phyloP scores from a whole-genome alignment of 2,113 vertebrate species.

The Ophthalmolycus amberensis region DNA sequence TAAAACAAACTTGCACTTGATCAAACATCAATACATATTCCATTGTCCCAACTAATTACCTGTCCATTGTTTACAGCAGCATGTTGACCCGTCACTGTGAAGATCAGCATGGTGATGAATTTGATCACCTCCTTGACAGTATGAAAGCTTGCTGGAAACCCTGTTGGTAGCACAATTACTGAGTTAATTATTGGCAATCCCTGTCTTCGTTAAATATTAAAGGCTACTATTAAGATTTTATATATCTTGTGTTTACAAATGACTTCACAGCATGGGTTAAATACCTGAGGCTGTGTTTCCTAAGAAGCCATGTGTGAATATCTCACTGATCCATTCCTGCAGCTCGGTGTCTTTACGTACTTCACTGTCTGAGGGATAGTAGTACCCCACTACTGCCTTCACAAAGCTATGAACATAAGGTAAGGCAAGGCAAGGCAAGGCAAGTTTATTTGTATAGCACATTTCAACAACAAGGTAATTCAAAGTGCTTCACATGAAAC shows the following conservation, averaged over 20 bases:
- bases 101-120: constrained; percentile 80
- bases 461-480: too few species aligned
- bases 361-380: constrained; percentile 60
- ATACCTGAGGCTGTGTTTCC: constrained; percentile 17
- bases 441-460: too few species aligned
- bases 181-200: neutral
- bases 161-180: constrained; percentile 30
- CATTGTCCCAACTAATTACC: constrained; percentile 42
- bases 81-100: constrained; percentile 70
- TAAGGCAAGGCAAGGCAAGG: too few species aligned
- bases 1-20: neutral
- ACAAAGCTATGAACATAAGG: constrained; percentile 85
- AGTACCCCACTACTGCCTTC: constrained; percentile 54
- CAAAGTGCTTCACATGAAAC: too few species aligned
- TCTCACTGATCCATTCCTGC: constrained; percentile 86
- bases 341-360: constrained; percentile 82
- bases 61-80: constrained; percentile 71
- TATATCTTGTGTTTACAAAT: neutral
- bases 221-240: neutral
- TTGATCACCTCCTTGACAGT: constrained; percentile 56
- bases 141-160: constrained; percentile 56
- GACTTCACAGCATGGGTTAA: neutral
- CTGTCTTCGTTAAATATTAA: neutral
- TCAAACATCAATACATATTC: neutral
- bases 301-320: constrained; percentile 82